These are phyloP conservation scores for Nibea albiflora DNA, from an alignment of 2,113 vertebrate genomes.

Conservation along the genomic window DNA sequence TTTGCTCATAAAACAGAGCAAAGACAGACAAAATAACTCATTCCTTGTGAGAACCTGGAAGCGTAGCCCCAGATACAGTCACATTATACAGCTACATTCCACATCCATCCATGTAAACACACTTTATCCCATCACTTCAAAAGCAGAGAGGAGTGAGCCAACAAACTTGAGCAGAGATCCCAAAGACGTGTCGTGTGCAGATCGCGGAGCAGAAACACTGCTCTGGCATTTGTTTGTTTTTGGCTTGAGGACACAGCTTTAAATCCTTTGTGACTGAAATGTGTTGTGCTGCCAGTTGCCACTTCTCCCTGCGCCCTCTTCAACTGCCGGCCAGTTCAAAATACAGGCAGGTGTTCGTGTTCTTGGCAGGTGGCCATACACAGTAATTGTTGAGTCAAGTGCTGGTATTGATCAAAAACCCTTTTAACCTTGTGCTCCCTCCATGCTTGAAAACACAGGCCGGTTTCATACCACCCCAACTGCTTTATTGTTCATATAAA, in stretches of 20 bases:
- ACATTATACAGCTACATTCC: neutral
- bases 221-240: neutral
- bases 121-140: neutral
- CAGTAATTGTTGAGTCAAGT: constrained; percentile 10
- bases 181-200: neutral
- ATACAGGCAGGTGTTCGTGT: neutral
- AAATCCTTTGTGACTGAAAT: neutral
- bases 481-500: no score
- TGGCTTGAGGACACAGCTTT: constrained; percentile 16
- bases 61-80: neutral
- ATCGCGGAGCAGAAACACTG: neutral
- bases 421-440: neutral
- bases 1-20: neutral
- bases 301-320: neutral
- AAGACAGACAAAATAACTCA: neutral
- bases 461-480: no score
- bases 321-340: neutral
- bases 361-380: constrained; percentile 1
- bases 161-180: neutral
- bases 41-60: neutral
- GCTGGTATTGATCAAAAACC: constrained; percentile 15
- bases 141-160: neutral
- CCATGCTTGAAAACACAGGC: neutral
- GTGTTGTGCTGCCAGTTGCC: neutral
- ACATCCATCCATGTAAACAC: neutral